Evolutionary conservation across 2,797 vertebrate species (phyloP).

Genomic region (Nyctibius grandis): DNA sequence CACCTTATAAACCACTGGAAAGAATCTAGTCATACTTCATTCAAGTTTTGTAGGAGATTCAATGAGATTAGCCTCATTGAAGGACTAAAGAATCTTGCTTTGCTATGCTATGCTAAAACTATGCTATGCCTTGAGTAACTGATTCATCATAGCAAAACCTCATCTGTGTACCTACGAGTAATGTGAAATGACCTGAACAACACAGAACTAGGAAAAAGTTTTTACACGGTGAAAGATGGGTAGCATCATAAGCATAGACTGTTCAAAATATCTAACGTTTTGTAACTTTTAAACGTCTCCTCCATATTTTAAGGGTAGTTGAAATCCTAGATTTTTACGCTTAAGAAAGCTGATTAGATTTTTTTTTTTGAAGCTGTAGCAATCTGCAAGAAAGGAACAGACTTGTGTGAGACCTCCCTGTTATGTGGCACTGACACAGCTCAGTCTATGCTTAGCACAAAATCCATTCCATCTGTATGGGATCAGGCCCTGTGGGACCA

Average conservation of each 20-base stretch:
- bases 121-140: not conserved
- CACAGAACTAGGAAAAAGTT: not conserved
- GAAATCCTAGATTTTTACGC: not conserved
- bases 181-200: not conserved
- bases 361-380: not conserved
- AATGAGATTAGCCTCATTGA: not conserved
- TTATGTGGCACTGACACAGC: not conserved
- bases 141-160: not conserved
- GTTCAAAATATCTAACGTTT: not conserved
- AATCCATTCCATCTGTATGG: fast-evolving
- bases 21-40: not conserved
- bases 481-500: not conserved
- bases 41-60: not conserved
- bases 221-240: not conserved
- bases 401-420: not conserved
- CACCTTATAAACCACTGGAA: not conserved
- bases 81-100: not conserved
- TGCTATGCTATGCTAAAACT: not conserved
- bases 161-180: not conserved
- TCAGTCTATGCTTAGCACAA: not conserved
- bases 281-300: not conserved
- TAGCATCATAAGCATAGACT: not conserved
- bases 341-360: not conserved
- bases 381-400: not conserved
- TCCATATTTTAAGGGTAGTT: not conserved